These are phyloP conservation scores for Genyomyrus donnyi DNA, from an alignment of 2,113 vertebrate species.

Conservation along the genomic window DNA sequence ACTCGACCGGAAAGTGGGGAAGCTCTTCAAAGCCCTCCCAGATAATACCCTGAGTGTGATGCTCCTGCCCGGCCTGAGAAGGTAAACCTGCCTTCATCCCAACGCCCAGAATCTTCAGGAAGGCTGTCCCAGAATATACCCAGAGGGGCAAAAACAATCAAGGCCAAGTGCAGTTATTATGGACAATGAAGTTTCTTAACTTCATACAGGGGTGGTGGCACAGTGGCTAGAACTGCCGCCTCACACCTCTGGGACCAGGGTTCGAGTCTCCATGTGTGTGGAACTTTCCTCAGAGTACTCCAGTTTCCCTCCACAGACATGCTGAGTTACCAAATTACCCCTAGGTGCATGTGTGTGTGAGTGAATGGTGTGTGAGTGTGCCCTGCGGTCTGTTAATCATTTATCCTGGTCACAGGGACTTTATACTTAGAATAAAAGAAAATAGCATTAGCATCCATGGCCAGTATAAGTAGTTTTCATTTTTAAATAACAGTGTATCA, in stretches of 20 bases:
- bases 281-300: too few species aligned
- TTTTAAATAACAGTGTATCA: background rate
- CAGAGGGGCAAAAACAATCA: fast-evolving
- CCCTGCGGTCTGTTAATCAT: background rate
- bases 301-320: background rate
- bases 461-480: background rate
- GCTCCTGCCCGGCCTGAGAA: conserved; percentile 63
- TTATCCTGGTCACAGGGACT: background rate
- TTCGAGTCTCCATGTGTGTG: background rate
- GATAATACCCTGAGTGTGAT: conserved; percentile 67
- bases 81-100: conserved; percentile 47
- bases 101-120: background rate
- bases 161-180: background rate
- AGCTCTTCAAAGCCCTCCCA: conserved; percentile 64
- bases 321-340: background rate
- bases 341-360: background rate
- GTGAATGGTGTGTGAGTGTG: background rate
- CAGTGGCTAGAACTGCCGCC: background rate
- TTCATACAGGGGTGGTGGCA: background rate
- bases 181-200: background rate
- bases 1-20: conserved; percentile 62
- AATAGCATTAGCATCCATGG: background rate
- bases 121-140: background rate
- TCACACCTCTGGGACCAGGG: background rate
- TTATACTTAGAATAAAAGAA: background rate